phyloP scores from a whole-genome alignment of 2,888 invertebrate species.

The Asteroscopus sphinx region DNA sequence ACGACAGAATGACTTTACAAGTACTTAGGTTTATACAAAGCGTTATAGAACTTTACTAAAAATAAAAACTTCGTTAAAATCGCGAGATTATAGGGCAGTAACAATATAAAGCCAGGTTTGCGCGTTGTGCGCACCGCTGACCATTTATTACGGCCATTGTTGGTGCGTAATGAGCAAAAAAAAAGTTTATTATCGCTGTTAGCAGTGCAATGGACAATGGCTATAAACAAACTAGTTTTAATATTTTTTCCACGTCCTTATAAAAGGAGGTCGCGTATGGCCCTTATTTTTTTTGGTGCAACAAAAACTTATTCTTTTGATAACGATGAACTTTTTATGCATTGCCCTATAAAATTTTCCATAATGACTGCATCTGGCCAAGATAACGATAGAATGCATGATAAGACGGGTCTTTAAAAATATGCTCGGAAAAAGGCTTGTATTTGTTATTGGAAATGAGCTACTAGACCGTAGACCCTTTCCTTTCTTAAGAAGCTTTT shows the following conservation, averaged over 20 bases:
- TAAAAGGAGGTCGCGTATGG: slow-evolving; percentile 43
- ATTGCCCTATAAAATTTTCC: too few relatives aligned
- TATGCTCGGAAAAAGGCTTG: too few relatives aligned
- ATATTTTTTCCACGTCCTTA: slow-evolving; percentile 53
- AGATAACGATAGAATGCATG: too few relatives aligned
- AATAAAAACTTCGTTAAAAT: slow-evolving; percentile 47
- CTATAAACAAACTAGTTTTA: slow-evolving; percentile 65
- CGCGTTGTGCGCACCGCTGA: slow-evolving; percentile 48
- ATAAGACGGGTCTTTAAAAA: too few relatives aligned
- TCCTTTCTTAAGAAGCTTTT: too few relatives aligned
- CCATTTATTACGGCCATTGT: slow-evolving; percentile 72
- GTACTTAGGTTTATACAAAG: slow-evolving; percentile 26
- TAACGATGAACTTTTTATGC: too few relatives aligned
- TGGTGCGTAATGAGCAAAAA: slow-evolving; percentile 72
- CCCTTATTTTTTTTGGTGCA: slow-evolving; percentile 36
- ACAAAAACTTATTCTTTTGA: too few relatives aligned
- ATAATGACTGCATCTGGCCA: too few relatives aligned
- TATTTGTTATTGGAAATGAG: too few relatives aligned
- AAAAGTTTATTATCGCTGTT: slow-evolving; percentile 55
- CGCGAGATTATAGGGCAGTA: slow-evolving; percentile 51
- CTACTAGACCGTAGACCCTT: too few relatives aligned
- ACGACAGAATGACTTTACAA: slow-evolving; percentile 33
- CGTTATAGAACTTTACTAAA: slow-evolving; percentile 42
- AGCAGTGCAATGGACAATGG: slow-evolving; percentile 63
- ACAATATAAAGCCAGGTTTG: slow-evolving; percentile 43